Conservation (phyloP, 2,113 vertebrate genomes). For the Caranx melampygus region DNA sequence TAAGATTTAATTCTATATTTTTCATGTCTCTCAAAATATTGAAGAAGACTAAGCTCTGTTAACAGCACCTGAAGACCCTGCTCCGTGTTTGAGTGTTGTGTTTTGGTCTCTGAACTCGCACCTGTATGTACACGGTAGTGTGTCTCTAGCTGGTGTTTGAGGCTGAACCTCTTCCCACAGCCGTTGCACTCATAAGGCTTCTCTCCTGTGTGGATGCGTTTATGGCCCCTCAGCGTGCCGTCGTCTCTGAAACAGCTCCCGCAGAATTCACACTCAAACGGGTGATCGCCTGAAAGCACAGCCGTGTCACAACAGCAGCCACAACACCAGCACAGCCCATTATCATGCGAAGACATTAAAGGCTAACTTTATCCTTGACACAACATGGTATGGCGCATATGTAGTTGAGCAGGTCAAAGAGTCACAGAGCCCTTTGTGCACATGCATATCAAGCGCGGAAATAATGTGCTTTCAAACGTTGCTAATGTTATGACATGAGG, state of each 20-base stretch:
- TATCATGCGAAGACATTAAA: slow-evolving; percentile 19
- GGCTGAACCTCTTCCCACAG: slow-evolving; percentile 98
- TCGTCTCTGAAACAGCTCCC: slow-evolving; percentile 99
- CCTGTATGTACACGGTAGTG: slow-evolving; percentile 98
- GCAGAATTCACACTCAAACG: slow-evolving; percentile 98
- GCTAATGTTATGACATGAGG: slow-evolving; percentile 76
- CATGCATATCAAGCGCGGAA: slow-evolving; percentile 54
- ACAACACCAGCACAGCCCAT: slow-evolving; percentile 17
- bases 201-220: slow-evolving; percentile 96
- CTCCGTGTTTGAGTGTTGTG: too few relatives aligned
- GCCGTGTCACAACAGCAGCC: slow-evolving; percentile 37
- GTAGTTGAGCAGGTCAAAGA: slow-evolving; percentile 62
- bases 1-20: background rate
- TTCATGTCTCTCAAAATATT: background rate
- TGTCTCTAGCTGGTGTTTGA: slow-evolving; percentile 99
- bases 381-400: slow-evolving; percentile 19
- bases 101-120: slow-evolving; percentile 65
- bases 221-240: slow-evolving; percentile 97
- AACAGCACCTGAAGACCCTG: background rate
- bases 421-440: slow-evolving; percentile 40
- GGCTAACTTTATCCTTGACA: slow-evolving; percentile 22
- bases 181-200: slow-evolving; percentile 96
- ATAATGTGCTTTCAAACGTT: slow-evolving; percentile 66
- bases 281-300: slow-evolving; percentile 91
- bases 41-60: background rate